Conservation (phyloP, 2,113 vertebrate genomes). For the Terrapene triunguis region DNA sequence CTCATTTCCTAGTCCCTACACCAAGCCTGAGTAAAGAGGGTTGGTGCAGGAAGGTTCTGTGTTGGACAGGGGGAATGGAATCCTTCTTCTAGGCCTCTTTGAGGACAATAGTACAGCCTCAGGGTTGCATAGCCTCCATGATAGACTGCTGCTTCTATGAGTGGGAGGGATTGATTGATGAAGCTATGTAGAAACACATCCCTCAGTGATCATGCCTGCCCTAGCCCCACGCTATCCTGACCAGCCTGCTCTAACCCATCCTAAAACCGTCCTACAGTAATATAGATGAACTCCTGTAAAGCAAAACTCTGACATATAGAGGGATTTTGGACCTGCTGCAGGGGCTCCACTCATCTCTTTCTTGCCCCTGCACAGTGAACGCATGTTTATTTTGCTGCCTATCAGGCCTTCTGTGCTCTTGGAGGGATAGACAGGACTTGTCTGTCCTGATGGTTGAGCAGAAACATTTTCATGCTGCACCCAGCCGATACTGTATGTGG, state of each 20-base stretch:
- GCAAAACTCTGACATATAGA: neutral
- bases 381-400: neutral
- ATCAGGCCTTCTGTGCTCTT: no score
- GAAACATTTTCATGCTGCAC: neutral
- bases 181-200: neutral
- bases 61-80: neutral
- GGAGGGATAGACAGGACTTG: neutral
- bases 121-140: neutral
- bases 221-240: neutral
- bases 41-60: neutral
- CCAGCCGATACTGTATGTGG: neutral
- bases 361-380: neutral
- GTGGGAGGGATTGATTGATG: neutral
- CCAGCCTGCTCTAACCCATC: neutral
- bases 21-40: neutral
- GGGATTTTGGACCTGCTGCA: neutral
- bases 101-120: neutral
- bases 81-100: neutral
- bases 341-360: neutral
- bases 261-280: neutral
- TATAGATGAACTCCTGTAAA: neutral
- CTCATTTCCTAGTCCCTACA: neutral
- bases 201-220: neutral
- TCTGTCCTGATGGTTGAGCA: neutral
- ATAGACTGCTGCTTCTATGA: neutral